phyloP scores from a whole-genome alignment of 1,140 invertebrate genomes.

The Vollenhovia emeryi region DNA sequence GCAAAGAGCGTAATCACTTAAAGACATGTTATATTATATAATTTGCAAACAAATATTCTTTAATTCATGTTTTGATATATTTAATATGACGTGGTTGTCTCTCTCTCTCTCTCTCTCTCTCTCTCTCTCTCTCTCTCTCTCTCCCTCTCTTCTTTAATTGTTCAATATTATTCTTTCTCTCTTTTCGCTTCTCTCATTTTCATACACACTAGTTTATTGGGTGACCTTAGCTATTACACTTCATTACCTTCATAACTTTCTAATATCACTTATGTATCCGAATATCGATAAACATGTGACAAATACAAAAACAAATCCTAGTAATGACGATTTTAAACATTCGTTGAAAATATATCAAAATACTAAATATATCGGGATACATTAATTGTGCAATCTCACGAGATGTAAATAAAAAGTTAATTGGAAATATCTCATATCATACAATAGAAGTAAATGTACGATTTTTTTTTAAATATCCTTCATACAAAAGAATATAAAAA shows the following conservation, averaged over 20 bases:
- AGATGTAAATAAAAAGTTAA: constrained; percentile 34
- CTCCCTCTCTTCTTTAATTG: constrained; percentile 32
- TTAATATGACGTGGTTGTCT: constrained; percentile 48
- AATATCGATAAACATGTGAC: constrained; percentile 61
- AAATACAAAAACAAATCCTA: constrained; percentile 52
- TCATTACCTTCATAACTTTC: constrained; percentile 61
- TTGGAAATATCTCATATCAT: constrained; percentile 34
- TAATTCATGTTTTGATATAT: constrained; percentile 56
- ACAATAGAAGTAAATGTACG: constrained; percentile 29
- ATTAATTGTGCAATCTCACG: constrained; percentile 50
- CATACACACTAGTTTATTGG: constrained; percentile 60
- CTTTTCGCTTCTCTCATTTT: constrained; percentile 55
- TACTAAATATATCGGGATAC: constrained; percentile 45
- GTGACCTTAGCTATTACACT: constrained; percentile 61
- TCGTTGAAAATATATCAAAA: constrained; percentile 48
- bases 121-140: neutral
- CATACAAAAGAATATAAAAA: constrained; percentile 43
- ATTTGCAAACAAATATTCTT: constrained; percentile 65
- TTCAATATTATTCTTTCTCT: constrained; percentile 62
- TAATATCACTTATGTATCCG: constrained; percentile 68
- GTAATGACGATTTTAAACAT: constrained; percentile 34
- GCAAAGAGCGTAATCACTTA: constrained; percentile 75
- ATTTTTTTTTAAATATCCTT: constrained; percentile 47
- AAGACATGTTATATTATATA: constrained; percentile 63
- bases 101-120: neutral